A percentile compares a stretch with the other conserved stretches of the same genome.
Evolutionary conservation across 2,888 invertebrate species (phyloP).

Genomic region (Drosophila aldrichi): DNA sequence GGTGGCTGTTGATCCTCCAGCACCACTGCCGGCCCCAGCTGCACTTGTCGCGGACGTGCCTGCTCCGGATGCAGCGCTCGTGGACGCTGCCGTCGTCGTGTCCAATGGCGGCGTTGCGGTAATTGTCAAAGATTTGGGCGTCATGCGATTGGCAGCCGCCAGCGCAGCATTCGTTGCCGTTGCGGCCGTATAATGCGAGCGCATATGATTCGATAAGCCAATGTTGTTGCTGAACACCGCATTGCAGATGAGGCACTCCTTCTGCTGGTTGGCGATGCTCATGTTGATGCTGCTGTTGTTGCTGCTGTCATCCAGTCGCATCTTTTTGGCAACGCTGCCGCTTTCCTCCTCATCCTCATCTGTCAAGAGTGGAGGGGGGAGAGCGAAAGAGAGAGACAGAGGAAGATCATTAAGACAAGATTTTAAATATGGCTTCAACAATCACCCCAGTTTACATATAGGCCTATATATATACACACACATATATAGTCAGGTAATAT

Average conservation of each 20-base stretch:
- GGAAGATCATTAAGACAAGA: too few relatives aligned
- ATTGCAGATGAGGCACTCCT: constrained; percentile 84
- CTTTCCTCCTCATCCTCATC: constrained; percentile 79
- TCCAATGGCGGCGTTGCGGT: constrained; percentile 63
- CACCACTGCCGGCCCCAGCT: background rate
- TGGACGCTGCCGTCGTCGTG: constrained; percentile 20
- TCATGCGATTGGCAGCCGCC: constrained; percentile 66
- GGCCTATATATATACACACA: background rate
- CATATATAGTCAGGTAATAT: background rate
- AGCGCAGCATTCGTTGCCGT: constrained; percentile 58
- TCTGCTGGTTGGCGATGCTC: constrained; percentile 65
- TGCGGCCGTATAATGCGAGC: constrained; percentile 82
- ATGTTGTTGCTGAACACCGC: constrained; percentile 84
- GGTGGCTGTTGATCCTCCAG: background rate
- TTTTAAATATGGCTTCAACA: too few relatives aligned
- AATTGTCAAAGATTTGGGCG: constrained; percentile 70
- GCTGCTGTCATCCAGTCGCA: constrained; percentile 71
- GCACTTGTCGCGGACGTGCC: background rate
- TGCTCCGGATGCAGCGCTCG: constrained; percentile 24
- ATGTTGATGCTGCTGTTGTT: constrained; percentile 58
- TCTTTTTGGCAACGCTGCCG: constrained; percentile 76
- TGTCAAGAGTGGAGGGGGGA: constrained; percentile 11
- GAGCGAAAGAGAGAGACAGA: background rate
- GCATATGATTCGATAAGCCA: constrained; percentile 85
- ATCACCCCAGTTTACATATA: constrained; percentile 2